Evolutionary conservation across 92 coral and sea anemone genomes (phyloP).

Genomic region (Muricea muricata): DNA sequence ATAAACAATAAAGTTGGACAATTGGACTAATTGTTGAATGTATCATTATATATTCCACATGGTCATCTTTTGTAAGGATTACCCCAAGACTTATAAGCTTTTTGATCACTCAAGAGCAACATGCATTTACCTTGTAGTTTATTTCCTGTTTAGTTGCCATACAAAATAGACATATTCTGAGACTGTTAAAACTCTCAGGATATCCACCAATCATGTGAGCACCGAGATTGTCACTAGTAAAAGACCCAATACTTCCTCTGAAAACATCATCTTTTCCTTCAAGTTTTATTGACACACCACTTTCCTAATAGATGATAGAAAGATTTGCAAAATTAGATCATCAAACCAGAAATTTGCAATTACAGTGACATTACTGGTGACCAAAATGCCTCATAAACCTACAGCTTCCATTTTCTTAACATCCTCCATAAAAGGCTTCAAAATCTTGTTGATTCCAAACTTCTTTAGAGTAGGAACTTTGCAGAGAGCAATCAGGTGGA

Average conservation of each 20-base stretch:
- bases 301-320: conserved; percentile 33
- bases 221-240: conserved; percentile 71
- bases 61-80: too few species aligned
- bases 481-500: conserved; percentile 73
- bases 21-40: too few species aligned
- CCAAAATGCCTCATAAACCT: conserved; percentile 23
- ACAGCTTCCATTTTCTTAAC: conserved; percentile 65
- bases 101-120: background rate
- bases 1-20: background rate
- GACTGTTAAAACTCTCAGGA: conserved; percentile 51
- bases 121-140: conserved; percentile 53
- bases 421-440: conserved; percentile 71
- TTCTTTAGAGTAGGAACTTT: conserved; percentile 55
- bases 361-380: background rate
- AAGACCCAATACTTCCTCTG: conserved; percentile 72
- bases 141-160: conserved; percentile 68
- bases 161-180: conserved; percentile 70
- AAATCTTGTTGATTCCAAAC: conserved; percentile 73
- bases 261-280: conserved; percentile 50
- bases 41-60: too few species aligned
- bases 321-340: background rate
- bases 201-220: conserved; percentile 71
- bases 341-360: background rate
- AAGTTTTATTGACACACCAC: conserved; percentile 46
- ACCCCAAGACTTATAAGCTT: background rate